Conservation (phyloP, 2,888 invertebrate genomes). For the Agrilus mali region DNA sequence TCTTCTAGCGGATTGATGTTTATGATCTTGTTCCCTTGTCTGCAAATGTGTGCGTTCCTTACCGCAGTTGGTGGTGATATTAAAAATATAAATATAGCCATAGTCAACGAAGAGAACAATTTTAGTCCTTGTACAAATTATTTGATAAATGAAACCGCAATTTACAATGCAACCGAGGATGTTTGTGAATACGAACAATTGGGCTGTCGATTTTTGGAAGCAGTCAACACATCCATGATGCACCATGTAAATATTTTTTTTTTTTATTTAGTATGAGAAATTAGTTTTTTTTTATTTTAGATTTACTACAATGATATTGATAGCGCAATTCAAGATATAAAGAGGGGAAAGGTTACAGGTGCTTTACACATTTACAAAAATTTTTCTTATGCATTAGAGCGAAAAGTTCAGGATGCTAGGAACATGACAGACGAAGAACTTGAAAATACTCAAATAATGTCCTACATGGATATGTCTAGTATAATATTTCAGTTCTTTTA, state of each 20-base stretch:
- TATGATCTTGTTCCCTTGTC: slow-evolving; percentile 66
- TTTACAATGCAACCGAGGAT: slow-evolving; percentile 24
- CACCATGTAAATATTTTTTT: slow-evolving; percentile 29
- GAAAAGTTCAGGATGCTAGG: slow-evolving; percentile 45
- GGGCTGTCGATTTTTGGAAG: slow-evolving; percentile 48
- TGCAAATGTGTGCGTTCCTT: slow-evolving; percentile 71
- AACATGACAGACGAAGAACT: slow-evolving; percentile 41
- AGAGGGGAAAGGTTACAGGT: slow-evolving; percentile 44
- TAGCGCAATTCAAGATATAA: slow-evolving; percentile 41
- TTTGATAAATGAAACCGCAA: slow-evolving; percentile 26
- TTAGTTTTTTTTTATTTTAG: slow-evolving; percentile 21
- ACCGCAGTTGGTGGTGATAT: slow-evolving; percentile 69
- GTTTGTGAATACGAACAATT: slow-evolving; percentile 42
- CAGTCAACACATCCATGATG: slow-evolving; percentile 44
- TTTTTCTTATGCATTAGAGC: slow-evolving; percentile 53
- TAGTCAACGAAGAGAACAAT: slow-evolving; percentile 64
- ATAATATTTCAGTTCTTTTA: slow-evolving; percentile 19
- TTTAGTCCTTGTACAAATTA: slow-evolving; percentile 22
- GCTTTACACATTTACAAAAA: slow-evolving; percentile 57
- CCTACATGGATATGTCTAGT: slow-evolving; percentile 69
- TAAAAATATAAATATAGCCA: slow-evolving; percentile 53
- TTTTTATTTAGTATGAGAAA: neutral
- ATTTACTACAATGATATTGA: slow-evolving; percentile 38
- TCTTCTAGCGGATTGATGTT: slow-evolving; percentile 64
- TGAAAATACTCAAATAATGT: slow-evolving; percentile 48